Evolutionary conservation across 2,888 invertebrate species (phyloP).

Genomic region (Tortricodes alternella): DNA sequence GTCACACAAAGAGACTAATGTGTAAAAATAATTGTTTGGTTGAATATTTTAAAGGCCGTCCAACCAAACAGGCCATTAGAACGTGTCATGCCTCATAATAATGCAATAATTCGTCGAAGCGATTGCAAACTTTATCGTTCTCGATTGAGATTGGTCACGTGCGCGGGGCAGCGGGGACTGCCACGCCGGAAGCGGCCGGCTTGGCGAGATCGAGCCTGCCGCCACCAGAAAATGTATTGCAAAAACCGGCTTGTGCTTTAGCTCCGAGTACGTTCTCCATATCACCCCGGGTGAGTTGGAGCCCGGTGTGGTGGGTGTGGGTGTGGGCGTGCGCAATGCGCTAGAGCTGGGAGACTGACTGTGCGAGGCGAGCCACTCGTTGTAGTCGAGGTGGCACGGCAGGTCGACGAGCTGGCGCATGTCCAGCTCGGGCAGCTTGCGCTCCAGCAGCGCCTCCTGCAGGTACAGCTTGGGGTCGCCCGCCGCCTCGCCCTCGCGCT

Average conservation of each 20-base stretch:
- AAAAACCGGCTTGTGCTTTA: too few relatives aligned
- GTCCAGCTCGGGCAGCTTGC: constrained; percentile 96
- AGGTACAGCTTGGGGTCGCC: constrained; percentile 97
- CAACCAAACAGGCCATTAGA: not conserved
- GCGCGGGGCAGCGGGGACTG: too few relatives aligned
- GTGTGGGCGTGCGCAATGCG: not conserved
- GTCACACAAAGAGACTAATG: too few relatives aligned
- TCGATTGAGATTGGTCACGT: not conserved
- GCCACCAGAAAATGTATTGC: too few relatives aligned
- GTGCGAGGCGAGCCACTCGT: constrained; percentile 99
- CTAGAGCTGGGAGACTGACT: constrained; percentile 84
- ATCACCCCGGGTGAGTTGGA: too few relatives aligned
- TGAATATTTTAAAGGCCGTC: not conserved
- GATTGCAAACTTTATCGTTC: not conserved
- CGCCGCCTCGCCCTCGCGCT: constrained; percentile 90
- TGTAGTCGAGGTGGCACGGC: constrained; percentile 97
- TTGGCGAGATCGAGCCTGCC: too few relatives aligned
- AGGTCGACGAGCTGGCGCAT: constrained; percentile 96
- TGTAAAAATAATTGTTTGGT: not conserved
- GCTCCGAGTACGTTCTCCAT: too few relatives aligned
- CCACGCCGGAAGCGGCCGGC: not conserved
- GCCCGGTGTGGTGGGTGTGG: not conserved
- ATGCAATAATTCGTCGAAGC: not conserved
- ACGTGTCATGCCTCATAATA: not conserved
- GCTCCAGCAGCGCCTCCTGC: constrained; percentile 96